These are phyloP conservation scores for Listronotus oregonensis DNA, from an alignment of 1,140 invertebrate species.

Conservation along the genomic window DNA sequence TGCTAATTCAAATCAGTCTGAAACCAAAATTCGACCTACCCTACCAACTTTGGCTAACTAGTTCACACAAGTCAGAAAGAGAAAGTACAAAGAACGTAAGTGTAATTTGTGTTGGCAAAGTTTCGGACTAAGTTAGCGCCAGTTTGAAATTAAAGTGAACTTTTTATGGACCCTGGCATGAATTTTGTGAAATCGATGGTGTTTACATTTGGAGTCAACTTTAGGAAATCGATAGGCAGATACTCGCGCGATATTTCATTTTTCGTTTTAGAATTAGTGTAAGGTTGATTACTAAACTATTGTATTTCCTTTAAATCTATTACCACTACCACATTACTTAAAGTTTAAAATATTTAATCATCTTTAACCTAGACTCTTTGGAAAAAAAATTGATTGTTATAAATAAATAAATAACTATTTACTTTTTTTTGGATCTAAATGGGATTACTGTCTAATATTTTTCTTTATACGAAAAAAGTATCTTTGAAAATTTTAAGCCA, in stretches of 20 bases:
- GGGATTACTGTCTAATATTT: no score
- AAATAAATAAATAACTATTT: no score
- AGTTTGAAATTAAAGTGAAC: conserved; percentile 54
- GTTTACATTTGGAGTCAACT: conserved; percentile 47
- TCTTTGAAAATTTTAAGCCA: no score
- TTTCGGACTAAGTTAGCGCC: conserved; percentile 49
- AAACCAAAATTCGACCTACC: conserved; percentile 50
- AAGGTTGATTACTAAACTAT: no score
- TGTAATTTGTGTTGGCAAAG: conserved; percentile 54
- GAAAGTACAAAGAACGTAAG: conserved; percentile 55
- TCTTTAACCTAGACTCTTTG: no score
- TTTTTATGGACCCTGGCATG: conserved; percentile 52
- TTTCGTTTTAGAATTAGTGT: no score
- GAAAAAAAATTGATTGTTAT: no score
- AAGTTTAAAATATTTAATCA: no score
- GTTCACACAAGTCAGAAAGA: conserved; percentile 54
- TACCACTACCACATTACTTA: no score
- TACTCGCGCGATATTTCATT: neutral
- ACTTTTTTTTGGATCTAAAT: no score
- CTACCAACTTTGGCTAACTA: conserved; percentile 46
- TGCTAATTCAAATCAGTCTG: conserved; percentile 47
- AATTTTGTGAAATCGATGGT: conserved; percentile 54
- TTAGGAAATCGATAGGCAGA: conserved; percentile 35
- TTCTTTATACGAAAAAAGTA: no score
- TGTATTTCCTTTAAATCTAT: no score